Percentiles rank a stretch among this genome's conserved stretches.
phyloP scores from a whole-genome alignment of 2,113 vertebrate species.

The Halcyon malimbica region DNA sequence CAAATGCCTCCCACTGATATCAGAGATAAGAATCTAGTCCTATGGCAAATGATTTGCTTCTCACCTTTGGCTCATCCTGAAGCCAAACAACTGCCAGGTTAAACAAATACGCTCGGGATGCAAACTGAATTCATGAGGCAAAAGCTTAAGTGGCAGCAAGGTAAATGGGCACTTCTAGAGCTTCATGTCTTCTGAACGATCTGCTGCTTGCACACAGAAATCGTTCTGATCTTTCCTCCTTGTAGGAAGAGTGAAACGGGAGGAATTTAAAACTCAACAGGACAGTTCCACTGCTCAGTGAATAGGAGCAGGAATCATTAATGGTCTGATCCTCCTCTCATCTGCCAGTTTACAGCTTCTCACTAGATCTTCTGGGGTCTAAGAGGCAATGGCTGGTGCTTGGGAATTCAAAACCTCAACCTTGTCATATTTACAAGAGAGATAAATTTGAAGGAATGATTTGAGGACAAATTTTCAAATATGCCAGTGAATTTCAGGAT shows the following conservation, averaged over 20 bases:
- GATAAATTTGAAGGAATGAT: not conserved
- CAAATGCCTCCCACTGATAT: slow-evolving; percentile 31
- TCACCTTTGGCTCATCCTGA: slow-evolving; percentile 67
- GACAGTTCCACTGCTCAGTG: not conserved
- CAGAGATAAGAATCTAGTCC: not conserved
- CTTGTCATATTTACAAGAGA: not conserved
- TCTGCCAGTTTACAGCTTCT: not conserved
- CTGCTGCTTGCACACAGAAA: not conserved
- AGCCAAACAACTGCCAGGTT: slow-evolving; percentile 69
- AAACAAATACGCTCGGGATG: slow-evolving; percentile 66
- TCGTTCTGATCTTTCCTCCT: not conserved
- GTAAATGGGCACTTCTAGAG: not conserved
- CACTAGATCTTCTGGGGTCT: not conserved
- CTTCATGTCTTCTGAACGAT: not conserved
- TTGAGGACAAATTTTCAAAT: not conserved
- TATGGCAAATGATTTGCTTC: slow-evolving; percentile 62
- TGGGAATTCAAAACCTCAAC: not conserved
- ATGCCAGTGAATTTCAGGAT: not conserved
- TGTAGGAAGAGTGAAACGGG: not conserved
- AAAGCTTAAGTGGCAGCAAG: not conserved
- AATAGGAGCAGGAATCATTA: slow-evolving; percentile 2
- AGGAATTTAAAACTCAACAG: slow-evolving; percentile 52
- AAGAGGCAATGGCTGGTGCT: not conserved
- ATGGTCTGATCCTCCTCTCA: not conserved
- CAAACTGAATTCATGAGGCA: slow-evolving; percentile 51